Evolutionary conservation across 1,140 invertebrate species (phyloP).

Genomic region (Lepidurus arcticus): DNA sequence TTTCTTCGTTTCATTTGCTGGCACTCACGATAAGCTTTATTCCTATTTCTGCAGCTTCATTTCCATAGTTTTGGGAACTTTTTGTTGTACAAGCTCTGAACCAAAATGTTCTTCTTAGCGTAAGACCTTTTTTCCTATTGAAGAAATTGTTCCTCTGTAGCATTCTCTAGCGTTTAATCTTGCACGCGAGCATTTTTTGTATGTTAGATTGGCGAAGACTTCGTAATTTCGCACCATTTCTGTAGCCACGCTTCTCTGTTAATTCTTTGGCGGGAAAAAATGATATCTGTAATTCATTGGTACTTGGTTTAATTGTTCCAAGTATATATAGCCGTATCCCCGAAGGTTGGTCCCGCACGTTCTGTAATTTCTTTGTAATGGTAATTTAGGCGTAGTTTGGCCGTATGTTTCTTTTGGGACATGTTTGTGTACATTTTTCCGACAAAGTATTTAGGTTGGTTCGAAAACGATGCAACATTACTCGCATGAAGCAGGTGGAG

Average conservation of each 20-base stretch:
- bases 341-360: no score
- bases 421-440: background rate
- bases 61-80: no score
- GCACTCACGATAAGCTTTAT: background rate
- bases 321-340: no score
- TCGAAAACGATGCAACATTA: background rate
- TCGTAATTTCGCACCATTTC: background rate
- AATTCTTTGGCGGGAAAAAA: background rate
- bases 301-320: no score
- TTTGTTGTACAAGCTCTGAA: no score
- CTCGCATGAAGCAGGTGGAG: constrained; percentile 12
- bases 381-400: background rate
- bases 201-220: background rate
- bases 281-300: background rate
- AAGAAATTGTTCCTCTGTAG: background rate
- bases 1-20: constrained; percentile 33
- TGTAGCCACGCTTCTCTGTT: background rate
- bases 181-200: background rate
- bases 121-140: background rate
- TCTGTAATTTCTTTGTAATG: background rate
- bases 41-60: no score
- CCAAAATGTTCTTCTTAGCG: no score
- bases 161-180: background rate
- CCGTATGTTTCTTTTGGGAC: background rate
- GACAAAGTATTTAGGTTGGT: background rate